Evolutionary conservation across 2,113 vertebrate species (phyloP), one percentile per base, ranked within the genome.

Genomic region (Rostratula benghalensis): DNA sequence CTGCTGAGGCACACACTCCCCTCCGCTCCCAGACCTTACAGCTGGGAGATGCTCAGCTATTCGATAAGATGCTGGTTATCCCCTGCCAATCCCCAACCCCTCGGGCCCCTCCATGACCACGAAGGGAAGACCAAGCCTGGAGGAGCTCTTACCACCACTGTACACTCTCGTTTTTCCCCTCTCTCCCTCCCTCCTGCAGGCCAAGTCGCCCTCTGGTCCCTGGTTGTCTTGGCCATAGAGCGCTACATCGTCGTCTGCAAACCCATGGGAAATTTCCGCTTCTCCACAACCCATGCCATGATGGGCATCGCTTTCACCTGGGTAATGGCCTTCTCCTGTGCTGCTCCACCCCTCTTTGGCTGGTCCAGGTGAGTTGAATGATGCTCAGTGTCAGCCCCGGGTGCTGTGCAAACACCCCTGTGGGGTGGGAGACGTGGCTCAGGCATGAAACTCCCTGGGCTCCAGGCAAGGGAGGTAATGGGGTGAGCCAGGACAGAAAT

Each of bases 231-330:
- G 96, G 98, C 98, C 94, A 75, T 98, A 33, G 98, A 98, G 94
- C 97, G 98, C 63, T 98, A 98, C 96, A 98, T 98, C 17, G 98
- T 98, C 0, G 97, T 98, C 88, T 98, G 98, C 97, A 98, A 98
- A 88, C 98, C 98, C 75, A 98, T 98, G 98, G 98, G 98, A 51
- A 98, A 98, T 94, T 98, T 98, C 95, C 98, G 97, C 93, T 98
- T 98, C 93, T 94, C 96, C 0, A 35, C 97, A 14, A 94, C 84
- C 54, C 98, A 98, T 4, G 97, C 98, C 80, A 83, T 68, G 79
- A 93, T 95, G 91, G 98, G 98, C 90, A 98, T 98, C 1, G 3
- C 59, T 16, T 98, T 98, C 76, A 98, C 98, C 93, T 98, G 98
- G 98, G 1, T 98, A 82, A 98, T 98, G 98, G 97, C 98, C 45